Base-by-base conservation (phyloP, 2,113 vertebrate genomes). In the Oreamnos americanus region DNA sequence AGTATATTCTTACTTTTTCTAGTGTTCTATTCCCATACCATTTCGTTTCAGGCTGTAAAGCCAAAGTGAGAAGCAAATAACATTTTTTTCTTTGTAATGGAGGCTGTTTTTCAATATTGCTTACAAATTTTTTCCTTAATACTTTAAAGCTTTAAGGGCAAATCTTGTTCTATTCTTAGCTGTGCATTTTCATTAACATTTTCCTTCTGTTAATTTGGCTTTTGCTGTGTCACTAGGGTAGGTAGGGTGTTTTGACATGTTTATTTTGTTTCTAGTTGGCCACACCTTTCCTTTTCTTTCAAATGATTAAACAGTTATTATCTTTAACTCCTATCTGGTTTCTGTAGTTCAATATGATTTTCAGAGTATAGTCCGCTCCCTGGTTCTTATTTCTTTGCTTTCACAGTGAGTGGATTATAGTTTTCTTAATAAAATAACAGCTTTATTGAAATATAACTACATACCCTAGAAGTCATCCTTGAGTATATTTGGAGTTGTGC, bases 201-300 rank as follows among this genome's bases (percentile, higher is more conserved):
- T 88, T 92, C 62, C 47, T 96, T 85, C 60, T 71, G 6, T 81
- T 86, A 82, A 82, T 64, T 92, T 91, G 95, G 86, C 55, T 67
- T 45, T 51, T 94, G 64, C 25, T 81, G 7, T 57, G 81, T 92
- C 60, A 53, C 36, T 74, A 6, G 49, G 82, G 55, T 21, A 62
- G 36, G 58, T 57, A 87, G 58, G 49, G 47, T 85, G 67, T 86
- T 96, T 90, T 55, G 51, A 39, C 71, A 43, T 93, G 87, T 96
- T 95, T 96, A 55, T 84, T 95, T 84, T 90, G 95, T 93, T 97
- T 57, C 79, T 78, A 84, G 43, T 13, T 43, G 45, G 57, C 87
- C 95, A 97, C 94, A 93, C 96, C 90, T 96, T 92, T 94, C 76
- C 4, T 92, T 97, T 96, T 92, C 81, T 95, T 96, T 94, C 64